Conservation (phyloP, 2,797 vertebrate genomes). For the Uromys caudimaculatus region DNA sequence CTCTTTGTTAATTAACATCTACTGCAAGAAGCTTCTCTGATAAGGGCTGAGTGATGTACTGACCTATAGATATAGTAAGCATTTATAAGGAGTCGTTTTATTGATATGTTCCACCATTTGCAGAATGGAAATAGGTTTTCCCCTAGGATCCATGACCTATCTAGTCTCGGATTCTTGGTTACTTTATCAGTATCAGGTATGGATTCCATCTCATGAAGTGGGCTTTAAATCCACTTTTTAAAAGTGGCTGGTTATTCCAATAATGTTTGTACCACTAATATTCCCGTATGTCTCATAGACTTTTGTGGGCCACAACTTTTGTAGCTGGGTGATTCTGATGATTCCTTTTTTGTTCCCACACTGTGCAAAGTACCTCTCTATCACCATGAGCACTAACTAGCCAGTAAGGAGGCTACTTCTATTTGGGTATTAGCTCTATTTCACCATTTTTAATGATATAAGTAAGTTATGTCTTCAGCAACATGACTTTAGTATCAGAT, state of each 20-base stretch:
- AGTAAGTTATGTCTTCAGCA: not conserved
- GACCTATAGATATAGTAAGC: not conserved
- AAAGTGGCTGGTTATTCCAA: not conserved
- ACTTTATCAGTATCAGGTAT: not conserved
- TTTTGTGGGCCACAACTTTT: not conserved
- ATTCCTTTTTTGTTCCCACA: not conserved
- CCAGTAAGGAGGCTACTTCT: not conserved
- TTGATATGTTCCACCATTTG: not conserved
- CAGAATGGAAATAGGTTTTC: too few species aligned
- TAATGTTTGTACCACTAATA: not conserved
- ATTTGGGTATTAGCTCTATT: not conserved
- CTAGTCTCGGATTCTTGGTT: not conserved
- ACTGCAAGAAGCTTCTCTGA: not conserved
- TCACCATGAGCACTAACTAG: not conserved
- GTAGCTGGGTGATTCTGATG: not conserved
- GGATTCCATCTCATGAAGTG: not conserved
- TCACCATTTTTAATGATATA: not conserved
- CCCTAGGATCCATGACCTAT: not conserved
- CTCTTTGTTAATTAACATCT: not conserved
- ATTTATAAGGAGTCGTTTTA: not conserved
- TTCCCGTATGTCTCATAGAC: not conserved
- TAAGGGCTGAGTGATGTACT: not conserved
- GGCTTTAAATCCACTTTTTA: not conserved
- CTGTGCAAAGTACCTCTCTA: not conserved
- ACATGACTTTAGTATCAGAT: not conserved